A percentile compares a stretch with the other conserved stretches of the same genome.
Evolutionary conservation across 2,888 invertebrate species (phyloP).

Genomic region (Sinelater perroti): DNA sequence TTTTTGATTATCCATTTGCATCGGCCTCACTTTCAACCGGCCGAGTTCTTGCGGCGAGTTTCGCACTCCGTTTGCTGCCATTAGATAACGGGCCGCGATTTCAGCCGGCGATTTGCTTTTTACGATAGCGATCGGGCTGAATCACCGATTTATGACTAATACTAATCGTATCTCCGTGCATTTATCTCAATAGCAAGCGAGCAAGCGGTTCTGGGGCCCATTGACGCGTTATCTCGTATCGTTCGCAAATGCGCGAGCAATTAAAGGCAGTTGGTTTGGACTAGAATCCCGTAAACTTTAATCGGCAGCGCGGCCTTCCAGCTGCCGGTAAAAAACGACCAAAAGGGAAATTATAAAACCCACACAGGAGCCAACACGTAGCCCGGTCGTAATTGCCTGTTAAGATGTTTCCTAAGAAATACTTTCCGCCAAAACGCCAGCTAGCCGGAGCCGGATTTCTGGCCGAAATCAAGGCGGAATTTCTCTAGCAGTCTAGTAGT

Average conservation of each 20-base stretch:
- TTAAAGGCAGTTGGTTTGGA: too few species aligned
- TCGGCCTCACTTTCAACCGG: too few species aligned
- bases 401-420: background rate
- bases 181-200: conserved; percentile 1
- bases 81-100: too few species aligned
- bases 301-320: too few species aligned
- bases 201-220: background rate
- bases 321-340: background rate
- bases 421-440: background rate
- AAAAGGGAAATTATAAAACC: background rate
- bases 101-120: too few species aligned
- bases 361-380: conserved; percentile 5
- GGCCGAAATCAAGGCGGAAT: conserved; percentile 3
- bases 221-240: background rate
- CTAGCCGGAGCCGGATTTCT: conserved; percentile 2
- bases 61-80: too few species aligned
- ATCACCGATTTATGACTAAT: too few species aligned
- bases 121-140: too few species aligned
- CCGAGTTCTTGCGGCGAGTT: too few species aligned
- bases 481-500: background rate
- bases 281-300: too few species aligned
- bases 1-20: background rate
- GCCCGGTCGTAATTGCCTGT: background rate
- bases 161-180: background rate
- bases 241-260: too few species aligned